A percentile compares a stretch with the other conserved stretches of the same genome.
Evolutionary conservation across 2,888 invertebrate genomes (phyloP).

Genomic region (Melitaea athalia): DNA sequence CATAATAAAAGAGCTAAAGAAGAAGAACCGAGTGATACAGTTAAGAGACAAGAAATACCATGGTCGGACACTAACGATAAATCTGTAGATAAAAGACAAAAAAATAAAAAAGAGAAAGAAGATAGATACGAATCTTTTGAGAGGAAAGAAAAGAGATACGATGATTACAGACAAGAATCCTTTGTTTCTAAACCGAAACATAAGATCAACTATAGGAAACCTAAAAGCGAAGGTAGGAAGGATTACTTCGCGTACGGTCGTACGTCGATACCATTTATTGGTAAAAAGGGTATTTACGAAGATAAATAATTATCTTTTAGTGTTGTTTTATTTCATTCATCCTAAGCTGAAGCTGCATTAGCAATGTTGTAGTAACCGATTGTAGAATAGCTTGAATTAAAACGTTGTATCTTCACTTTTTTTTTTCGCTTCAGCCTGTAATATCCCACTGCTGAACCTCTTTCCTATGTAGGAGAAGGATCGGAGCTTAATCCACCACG

Average conservation of each 20-base stretch:
- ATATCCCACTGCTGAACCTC: no score
- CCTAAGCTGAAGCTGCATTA: no score
- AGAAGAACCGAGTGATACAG: neutral
- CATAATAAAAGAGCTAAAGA: neutral
- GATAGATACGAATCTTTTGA: neutral
- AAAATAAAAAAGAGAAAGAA: neutral
- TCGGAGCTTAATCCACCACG: no score
- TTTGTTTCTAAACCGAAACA: neutral
- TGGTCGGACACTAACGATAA: neutral
- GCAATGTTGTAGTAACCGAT: no score
- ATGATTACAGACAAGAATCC: neutral
- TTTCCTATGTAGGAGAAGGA: no score
- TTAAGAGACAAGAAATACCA: neutral
- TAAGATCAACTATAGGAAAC: conserved; percentile 19
- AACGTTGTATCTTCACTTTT: no score
- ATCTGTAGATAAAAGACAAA: neutral
- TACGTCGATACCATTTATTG: conserved; percentile 36
- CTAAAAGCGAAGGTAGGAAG: conserved; percentile 8
- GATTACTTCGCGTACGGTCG: conserved; percentile 22
- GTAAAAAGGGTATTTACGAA: conserved; percentile 37
- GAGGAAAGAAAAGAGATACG: neutral
- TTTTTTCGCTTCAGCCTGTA: no score
- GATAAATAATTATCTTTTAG: conserved; percentile 30
- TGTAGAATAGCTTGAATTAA: no score
- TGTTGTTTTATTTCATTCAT: neutral